Evolutionary conservation across 2,113 vertebrate genomes (phyloP), one percentile per base, ranked within the genome.

Genomic region (Pogona vitticeps): DNA sequence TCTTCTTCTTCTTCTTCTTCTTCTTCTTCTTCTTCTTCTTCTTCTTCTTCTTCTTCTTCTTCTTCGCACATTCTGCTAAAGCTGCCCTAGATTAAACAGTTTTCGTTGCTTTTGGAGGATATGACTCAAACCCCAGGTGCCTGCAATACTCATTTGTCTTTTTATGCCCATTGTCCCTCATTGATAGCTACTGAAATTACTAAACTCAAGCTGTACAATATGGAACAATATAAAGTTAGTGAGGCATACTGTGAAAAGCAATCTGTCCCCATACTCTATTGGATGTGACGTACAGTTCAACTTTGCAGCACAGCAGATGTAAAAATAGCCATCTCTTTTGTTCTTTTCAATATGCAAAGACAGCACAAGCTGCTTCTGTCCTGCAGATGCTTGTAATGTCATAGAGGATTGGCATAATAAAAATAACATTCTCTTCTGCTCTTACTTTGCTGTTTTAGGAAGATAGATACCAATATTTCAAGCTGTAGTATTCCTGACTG

Each of bases 281-380:
- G 72, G 46, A 84, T 76, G 21, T 20, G 76, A 38, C 28, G 21
- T 28, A n/a, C 36, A 59, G 73, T 40, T 61, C 65, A 76, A 15
- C 23, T 63, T 71, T 15, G 10, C 68, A 13, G 52, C 52, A 63
- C 33, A 28, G 1, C 42, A 46, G n/a, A 81, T 81, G 21, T 82
- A 83, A 83, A 78, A 88, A 88, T 61, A 46, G 31, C 56, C 20
- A 65, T 63, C 46, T 63, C 38, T 63, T 15, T 71, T 78, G 76
- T 52, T 72, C 52, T 9, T 56, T 56, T 83, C 56, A 28, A 63
- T 71, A 7, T 83, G 52, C 38, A 36, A 71, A 33, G 67, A 71
- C 65, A 76, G 80, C 80, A 82, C 59, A 72, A 78, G 40, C 58
- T 78, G 21, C 40, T 78, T 78, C 73, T 77, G 73, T 78, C 58